Evolutionary conservation across 1,140 invertebrate species (phyloP).

Genomic region (Physella acuta): DNA sequence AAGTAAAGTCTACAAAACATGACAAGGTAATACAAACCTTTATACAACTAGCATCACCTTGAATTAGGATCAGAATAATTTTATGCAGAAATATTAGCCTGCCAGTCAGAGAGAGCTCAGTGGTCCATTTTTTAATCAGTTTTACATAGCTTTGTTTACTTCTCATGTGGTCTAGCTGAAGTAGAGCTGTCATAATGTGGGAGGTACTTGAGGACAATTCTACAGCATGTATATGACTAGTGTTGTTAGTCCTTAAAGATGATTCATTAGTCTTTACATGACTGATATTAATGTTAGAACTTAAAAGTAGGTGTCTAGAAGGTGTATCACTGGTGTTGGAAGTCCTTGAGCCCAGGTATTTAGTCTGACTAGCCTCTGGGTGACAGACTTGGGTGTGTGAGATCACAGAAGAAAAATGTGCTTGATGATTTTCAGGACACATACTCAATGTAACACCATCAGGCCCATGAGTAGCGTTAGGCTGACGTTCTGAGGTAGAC

Average conservation of each 20-base stretch:
- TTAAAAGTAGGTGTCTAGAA: background rate
- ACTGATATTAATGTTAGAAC: background rate
- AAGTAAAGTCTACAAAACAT: too few species aligned
- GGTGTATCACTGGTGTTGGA: background rate
- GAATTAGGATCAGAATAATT: slow-evolving; percentile 36
- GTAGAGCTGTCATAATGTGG: slow-evolving; percentile 17
- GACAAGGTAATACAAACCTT: slow-evolving; percentile 34
- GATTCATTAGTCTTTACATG: background rate
- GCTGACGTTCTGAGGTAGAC: too few species aligned
- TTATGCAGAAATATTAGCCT: slow-evolving; percentile 33
- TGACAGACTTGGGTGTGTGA: background rate
- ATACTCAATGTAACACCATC: too few species aligned
- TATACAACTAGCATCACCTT: slow-evolving; percentile 21
- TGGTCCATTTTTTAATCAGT: slow-evolving; percentile 37
- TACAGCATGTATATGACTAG: too few species aligned
- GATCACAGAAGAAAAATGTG: background rate
- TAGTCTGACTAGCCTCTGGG: background rate
- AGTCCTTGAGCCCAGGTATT: background rate
- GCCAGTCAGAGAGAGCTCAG: slow-evolving; percentile 31
- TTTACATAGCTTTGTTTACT: slow-evolving; percentile 35
- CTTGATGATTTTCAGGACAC: too few species aligned
- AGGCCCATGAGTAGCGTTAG: too few species aligned
- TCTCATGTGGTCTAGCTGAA: slow-evolving; percentile 41
- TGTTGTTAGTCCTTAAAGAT: too few species aligned
- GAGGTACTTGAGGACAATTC: too few species aligned